Base-by-base conservation (phyloP, 1,140 invertebrate genomes). In the Delia radicum region DNA sequence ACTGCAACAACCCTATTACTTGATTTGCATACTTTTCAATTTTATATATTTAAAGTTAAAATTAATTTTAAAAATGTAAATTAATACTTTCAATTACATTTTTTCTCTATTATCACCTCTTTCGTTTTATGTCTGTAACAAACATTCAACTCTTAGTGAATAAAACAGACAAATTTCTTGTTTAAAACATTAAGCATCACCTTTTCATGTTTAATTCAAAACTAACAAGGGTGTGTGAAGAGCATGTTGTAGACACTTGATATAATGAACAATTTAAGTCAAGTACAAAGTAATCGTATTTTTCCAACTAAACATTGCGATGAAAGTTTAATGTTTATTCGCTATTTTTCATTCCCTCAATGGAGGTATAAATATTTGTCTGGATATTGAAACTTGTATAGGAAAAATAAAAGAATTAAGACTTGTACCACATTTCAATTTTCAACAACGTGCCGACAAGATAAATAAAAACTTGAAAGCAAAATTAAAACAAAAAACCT, bases 251-350 rank as follows among this genome's bases (percentile, higher is more conserved):
- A 55, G 7, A 5, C 7, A 21, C 48, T 55, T 55, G 48, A 55
- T 21, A 55, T 55, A 55, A 55, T 55, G 48, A 55, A 55, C 48
- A 55, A 55, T 24, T 55, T 55, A 55, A 55, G 48, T 55, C 48
- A 55, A 55, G 48, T 55, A 55, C 48, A 55, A 55, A 21, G 48
- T 55, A 55, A 55, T 55, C 21, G 18, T 21, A 55, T 8, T 55
- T 55, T 55, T 55, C 48, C 21, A 55, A 55, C 48, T 55, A 21
- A 55, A 55, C 10, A 55, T 21, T 55, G 48, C 48, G 18, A 24
- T 55, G 48, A 55, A 55, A 55, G 48, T 55, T 55, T 55, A 55
- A 55, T 55, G 48, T 55, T n/a, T n/a, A n/a, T n/a, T 55, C 48
- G 37, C 37, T 42, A 15, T 42, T 42, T 42, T 13, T 42, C 37